These are phyloP conservation scores for Prochilodus magdalenae DNA, from an alignment of 2,113 vertebrate genomes.

Conservation along the genomic window DNA sequence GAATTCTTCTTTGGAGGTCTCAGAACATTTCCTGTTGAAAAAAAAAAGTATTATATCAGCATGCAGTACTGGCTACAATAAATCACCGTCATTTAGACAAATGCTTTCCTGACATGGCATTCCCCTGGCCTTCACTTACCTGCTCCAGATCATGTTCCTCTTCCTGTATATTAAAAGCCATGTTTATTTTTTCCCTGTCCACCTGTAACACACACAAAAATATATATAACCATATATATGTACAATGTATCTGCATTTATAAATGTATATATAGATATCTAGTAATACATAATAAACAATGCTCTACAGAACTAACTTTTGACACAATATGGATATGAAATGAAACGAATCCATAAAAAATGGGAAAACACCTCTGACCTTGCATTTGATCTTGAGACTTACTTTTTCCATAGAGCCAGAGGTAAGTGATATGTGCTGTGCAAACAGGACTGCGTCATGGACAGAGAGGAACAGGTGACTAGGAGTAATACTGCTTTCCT, in stretches of 20 bases:
- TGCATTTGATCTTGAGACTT: slow-evolving; percentile 32
- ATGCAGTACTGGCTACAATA: too few relatives aligned
- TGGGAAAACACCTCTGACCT: slow-evolving; percentile 20
- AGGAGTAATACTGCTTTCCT: slow-evolving; percentile 80
- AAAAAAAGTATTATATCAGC: background rate
- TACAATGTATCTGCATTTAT: background rate
- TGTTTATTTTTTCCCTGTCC: slow-evolving; percentile 44
- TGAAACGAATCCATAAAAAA: too few relatives aligned
- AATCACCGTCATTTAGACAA: background rate
- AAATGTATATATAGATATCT: too few relatives aligned
- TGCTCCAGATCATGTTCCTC: slow-evolving; percentile 67
- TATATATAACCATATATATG: too few relatives aligned
- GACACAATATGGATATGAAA: too few relatives aligned
- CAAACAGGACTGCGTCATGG: slow-evolving; percentile 87
- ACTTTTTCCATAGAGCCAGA: slow-evolving; percentile 50
- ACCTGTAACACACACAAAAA: slow-evolving; percentile 59
- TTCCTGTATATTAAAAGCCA: slow-evolving; percentile 56
- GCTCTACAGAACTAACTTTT: background rate
- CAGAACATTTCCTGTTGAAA: slow-evolving; percentile 42
- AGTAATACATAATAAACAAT: background rate
- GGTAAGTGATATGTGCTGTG: slow-evolving; percentile 67
- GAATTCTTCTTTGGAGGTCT: background rate
- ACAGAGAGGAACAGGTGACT: slow-evolving; percentile 85
- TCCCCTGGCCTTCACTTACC: slow-evolving; percentile 48
- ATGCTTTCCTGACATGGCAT: background rate